Base-by-base conservation (phyloP, 2,113 vertebrate species). In the Gallinago paraguaiae region DNA sequence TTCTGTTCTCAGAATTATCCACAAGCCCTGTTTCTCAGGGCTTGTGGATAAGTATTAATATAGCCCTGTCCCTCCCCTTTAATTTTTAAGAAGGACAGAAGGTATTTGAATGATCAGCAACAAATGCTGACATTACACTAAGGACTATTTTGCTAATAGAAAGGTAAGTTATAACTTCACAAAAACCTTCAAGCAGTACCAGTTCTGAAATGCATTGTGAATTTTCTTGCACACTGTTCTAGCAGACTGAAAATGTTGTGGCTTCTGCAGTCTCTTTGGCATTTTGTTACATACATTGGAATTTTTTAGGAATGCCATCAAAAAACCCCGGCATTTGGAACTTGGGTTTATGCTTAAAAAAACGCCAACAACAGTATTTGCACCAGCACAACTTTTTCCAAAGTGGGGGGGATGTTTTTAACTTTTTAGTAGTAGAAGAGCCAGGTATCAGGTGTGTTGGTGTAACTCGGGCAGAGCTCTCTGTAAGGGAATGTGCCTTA, bases 381-480 rank as follows among this genome's bases (percentile, higher is more conserved):
- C 30, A 50, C 56, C 59, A 77, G 20, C 68, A 45, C 27, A 57
- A 4, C 39, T 41, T 61, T 45, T 46, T 77, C 39, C 1, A 4
- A 41, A 30, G 54, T 0, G 11, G 7, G 35, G 23, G 39, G 18
- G 13, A 25, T 25, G n/a, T 17, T 48, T 77, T 79, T 65, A 35
- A 13, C 4, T 24, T 39, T 27, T 30, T n/a, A 17, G 9, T 7
- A 9, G 65, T 25, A 33, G 50, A 31, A 11, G 43, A 56, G n/a
- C 5, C 8, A 6, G 35, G 0, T 17, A 10, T 6, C 2, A 7
- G 45, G 31, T 28, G 4, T 39, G 31, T 13, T 15, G 33, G 8
- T 3, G 2, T 27, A 14, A 10, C 17, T 37, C 4, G 2, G 37
- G 3, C 37, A 4, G 48, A 59, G 43, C 45, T 86, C 11, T 37